These are phyloP conservation scores for Ctenodactylus gundi DNA, from an alignment of 2,113 vertebrate genomes.

Conservation along the genomic window DNA sequence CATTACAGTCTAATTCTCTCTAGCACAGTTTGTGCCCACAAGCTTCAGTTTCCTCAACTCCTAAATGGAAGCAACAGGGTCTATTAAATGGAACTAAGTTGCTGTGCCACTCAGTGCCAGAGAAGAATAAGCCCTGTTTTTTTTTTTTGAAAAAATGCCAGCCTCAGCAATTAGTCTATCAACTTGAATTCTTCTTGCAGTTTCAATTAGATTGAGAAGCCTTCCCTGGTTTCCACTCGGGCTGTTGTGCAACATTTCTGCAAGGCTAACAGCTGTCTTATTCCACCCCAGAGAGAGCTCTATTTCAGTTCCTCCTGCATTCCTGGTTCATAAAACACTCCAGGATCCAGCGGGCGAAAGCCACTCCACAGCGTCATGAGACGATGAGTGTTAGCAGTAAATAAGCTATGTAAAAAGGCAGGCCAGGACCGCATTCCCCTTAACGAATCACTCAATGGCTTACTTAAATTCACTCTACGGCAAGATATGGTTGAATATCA, in stretches of 20 bases:
- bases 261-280: conserved; percentile 78
- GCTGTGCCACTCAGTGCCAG: conserved; percentile 57
- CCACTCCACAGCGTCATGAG: conserved; percentile 20
- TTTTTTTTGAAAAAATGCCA: conserved; percentile 72
- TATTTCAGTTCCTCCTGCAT: conserved; percentile 59
- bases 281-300: conserved; percentile 75
- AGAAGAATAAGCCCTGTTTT: conserved; percentile 60
- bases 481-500: conserved; percentile 20
- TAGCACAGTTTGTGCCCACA: neutral
- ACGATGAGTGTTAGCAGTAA: conserved; percentile 64
- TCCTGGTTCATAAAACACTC: conserved; percentile 61
- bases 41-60: conserved; percentile 56
- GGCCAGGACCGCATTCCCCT: conserved; percentile 38
- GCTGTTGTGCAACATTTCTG: conserved; percentile 69
- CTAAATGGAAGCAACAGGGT: conserved; percentile 42
- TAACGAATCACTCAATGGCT: conserved; percentile 53
- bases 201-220: conserved; percentile 78
- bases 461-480: neutral
- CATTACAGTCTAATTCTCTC: neutral
- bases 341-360: conserved; percentile 52
- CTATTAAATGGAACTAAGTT: neutral
- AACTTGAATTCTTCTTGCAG: conserved; percentile 78
- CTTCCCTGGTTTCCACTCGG: conserved; percentile 73
- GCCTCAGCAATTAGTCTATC: conserved; percentile 79
- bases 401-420: conserved; percentile 54